Evolutionary conservation across 92 coral and sea anemone genomes (phyloP), one percentile per base, ranked within the genome.

Genomic region (Phenganax subtilis): DNA sequence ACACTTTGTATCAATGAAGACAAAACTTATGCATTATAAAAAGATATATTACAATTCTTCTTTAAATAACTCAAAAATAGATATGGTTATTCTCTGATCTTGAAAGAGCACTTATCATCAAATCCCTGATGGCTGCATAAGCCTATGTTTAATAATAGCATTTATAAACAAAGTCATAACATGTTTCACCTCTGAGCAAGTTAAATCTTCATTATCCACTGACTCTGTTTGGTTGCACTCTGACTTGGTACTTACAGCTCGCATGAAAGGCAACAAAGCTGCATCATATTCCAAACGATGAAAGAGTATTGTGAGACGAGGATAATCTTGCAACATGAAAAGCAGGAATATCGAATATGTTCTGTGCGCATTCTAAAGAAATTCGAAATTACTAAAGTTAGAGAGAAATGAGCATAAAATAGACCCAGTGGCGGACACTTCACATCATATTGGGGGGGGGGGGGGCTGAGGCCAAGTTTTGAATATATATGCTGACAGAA

Each of bases 251-350:
- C 84, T 88, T 55, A 96, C 89, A 80, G 82, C 80, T n/a, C 60
- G 75, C 57, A 93, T 78, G 55, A 93, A 85, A 54, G 98, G 98
- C 61, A 82, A 61, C 54, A 93, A 90, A 15, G 91, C 86, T 29
- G 90, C 91, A 59, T 90, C 85, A 52, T 87, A 85, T 67, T 87
- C 87, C 56, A 86, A 76, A 84, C 85, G 90, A 62, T 83, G 62
- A 78, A 85, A 93, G 16, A 75, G 27, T 15, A 88, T 79, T 55
- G 97, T 93, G 10, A 90, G 82, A 72, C 98, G 86, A 81, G 98
- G 98, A 84, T 85, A 93, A 71, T 93, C 98, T 3, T 96, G 93
- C 28, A 91, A 75, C 59, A 96, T 96, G 93, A 92, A 91, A 76
- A 93, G 55, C 17, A 91, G 86, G 84, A 91, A 90, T 56, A 91